These are phyloP conservation scores for Arge pagana DNA, from an alignment of 2,888 invertebrate species.

Conservation along the genomic window DNA sequence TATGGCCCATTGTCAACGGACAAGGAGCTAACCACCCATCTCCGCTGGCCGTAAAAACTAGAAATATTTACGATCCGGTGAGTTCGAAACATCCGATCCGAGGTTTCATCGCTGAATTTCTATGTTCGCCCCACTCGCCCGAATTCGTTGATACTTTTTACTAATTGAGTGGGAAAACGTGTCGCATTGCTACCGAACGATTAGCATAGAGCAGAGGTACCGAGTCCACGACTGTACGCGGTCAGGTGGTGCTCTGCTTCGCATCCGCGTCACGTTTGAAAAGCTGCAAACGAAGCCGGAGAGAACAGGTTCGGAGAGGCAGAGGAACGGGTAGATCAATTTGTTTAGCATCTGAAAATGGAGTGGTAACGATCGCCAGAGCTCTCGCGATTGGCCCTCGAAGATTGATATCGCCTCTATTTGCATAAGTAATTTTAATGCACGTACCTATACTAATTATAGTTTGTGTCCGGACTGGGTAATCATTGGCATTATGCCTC, in stretches of 20 bases:
- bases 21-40: no score
- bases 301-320: slow-evolving; percentile 3
- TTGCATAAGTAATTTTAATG: slow-evolving; percentile 22
- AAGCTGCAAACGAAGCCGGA: not conserved
- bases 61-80: no score
- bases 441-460: slow-evolving; percentile 17
- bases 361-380: not conserved
- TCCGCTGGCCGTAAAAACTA: no score
- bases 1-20: no score
- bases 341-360: slow-evolving; percentile 2
- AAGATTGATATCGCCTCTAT: slow-evolving; percentile 14
- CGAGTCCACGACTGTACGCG: not conserved
- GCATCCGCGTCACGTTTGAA: not conserved
- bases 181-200: slow-evolving; percentile 24
- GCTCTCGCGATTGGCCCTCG: not conserved
- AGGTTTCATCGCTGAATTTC: no score
- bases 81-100: no score
- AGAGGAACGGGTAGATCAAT: not conserved
- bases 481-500: not conserved
- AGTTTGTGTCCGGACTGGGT: not conserved
- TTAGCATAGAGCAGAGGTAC: slow-evolving; percentile 9
- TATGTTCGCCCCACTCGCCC: no score
- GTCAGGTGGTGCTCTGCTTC: not conserved
- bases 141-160: slow-evolving; percentile 1
- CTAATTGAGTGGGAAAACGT: slow-evolving; percentile 16